A percentile compares a stretch with the other conserved stretches of the same genome.
phyloP scores from a whole-genome alignment of 2,797 vertebrate species.

The Platyrinchus mystaceus region DNA sequence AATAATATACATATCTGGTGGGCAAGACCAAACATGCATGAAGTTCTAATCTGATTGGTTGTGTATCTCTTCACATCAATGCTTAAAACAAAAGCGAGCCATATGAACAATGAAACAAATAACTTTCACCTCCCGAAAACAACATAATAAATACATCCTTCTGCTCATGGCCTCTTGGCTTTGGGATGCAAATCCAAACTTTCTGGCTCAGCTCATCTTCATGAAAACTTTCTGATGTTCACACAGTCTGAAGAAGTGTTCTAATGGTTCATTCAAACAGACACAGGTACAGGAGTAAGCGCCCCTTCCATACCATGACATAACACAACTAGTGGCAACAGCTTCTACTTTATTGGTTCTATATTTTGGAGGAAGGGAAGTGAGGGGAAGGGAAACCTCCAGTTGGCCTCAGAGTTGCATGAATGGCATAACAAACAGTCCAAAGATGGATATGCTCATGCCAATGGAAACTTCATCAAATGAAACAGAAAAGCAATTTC shows the following conservation, averaged over 20 bases:
- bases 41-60: not conserved
- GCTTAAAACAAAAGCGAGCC: not conserved
- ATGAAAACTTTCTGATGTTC: not conserved
- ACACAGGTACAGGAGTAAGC: not conserved
- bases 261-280: not conserved
- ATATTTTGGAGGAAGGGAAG: not conserved
- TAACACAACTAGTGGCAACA: not conserved
- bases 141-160: not conserved
- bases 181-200: not conserved
- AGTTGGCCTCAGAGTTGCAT: not conserved
- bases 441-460: not conserved
- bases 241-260: not conserved
- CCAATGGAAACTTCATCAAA: not conserved
- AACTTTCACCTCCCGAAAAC: not conserved
- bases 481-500: not conserved
- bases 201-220: not conserved
- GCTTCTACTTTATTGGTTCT: not conserved
- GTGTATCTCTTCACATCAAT: not conserved
- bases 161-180: not conserved
- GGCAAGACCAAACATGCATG: not conserved
- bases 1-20: not conserved
- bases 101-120: not conserved
- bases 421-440: not conserved
- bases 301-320: not conserved
- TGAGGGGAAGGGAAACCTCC: not conserved